Evolutionary conservation across 2,797 vertebrate species (phyloP).

Genomic region (Sciurus carolinensis): DNA sequence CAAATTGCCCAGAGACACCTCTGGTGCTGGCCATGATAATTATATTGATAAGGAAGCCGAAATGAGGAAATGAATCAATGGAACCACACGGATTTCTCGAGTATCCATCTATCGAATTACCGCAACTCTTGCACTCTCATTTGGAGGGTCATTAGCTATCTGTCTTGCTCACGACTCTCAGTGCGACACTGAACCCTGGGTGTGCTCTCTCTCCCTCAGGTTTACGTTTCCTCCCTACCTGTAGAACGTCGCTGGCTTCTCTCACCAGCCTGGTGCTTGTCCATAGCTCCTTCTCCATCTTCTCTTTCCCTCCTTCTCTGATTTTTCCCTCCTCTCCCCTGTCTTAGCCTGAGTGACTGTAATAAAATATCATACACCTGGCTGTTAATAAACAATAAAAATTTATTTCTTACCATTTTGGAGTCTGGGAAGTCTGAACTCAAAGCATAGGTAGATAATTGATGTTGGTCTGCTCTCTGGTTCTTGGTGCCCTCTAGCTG

Average conservation of each 20-base stretch:
- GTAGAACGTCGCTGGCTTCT: not conserved
- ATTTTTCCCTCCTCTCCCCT: not conserved
- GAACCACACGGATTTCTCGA: not conserved
- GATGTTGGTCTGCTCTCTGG: not conserved
- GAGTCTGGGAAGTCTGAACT: not conserved
- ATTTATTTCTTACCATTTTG: not conserved
- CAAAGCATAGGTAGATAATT: not conserved
- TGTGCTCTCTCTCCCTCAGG: not conserved
- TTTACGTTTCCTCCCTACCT: not conserved
- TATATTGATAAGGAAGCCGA: slow-evolving; percentile 74
- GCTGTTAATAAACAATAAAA: not conserved
- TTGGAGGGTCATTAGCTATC: slow-evolving; percentile 55
- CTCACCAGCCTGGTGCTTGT: rapidly evolving
- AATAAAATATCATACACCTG: not conserved
- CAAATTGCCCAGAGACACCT: slow-evolving; percentile 66
- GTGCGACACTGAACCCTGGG: rapidly evolving
- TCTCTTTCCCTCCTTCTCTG: not conserved
- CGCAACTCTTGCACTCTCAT: not conserved
- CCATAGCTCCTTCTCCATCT: not conserved
- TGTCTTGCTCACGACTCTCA: not conserved
- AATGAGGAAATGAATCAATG: slow-evolving; percentile 67
- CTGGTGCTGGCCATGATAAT: slow-evolving; percentile 61
- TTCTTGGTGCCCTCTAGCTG: not conserved
- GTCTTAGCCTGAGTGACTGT: not conserved
- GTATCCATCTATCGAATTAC: slow-evolving; percentile 68